Conservation (phyloP, 2,888 invertebrate species). For the Amphipyra berbera region DNA sequence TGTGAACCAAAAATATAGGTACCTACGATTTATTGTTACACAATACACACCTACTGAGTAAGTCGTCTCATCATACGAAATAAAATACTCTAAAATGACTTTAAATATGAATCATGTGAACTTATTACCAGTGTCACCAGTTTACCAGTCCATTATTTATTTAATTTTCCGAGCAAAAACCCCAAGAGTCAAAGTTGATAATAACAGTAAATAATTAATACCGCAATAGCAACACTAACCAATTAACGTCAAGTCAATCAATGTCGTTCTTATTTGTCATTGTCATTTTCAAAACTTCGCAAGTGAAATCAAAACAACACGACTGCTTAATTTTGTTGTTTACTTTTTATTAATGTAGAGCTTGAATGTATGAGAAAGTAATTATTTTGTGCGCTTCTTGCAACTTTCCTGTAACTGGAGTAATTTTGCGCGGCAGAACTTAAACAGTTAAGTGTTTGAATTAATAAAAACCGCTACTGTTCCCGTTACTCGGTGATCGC, state of each 20-base stretch:
- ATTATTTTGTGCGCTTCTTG: conserved; percentile 15
- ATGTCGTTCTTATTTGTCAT: conserved; percentile 6
- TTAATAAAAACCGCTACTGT: conserved; percentile 46
- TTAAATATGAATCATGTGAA: too few species aligned
- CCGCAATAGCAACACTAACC: too few species aligned
- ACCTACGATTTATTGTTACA: too few species aligned
- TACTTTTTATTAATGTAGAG: conserved; percentile 28
- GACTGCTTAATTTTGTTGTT: conserved; percentile 26
- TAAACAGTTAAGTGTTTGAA: conserved; percentile 30
- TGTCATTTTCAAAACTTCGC: conserved; percentile 10
- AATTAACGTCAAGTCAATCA: neutral
- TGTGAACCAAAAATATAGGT: too few species aligned
- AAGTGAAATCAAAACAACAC: conserved; percentile 55
- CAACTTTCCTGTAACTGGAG: conserved; percentile 2
- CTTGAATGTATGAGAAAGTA: conserved; percentile 35
- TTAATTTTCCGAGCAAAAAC: too few species aligned
- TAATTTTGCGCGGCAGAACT: conserved; percentile 11
- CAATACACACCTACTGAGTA: too few species aligned
- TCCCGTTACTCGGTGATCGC: conserved; percentile 74
- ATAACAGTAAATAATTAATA: too few species aligned
- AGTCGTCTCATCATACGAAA: too few species aligned
- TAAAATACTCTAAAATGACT: too few species aligned
- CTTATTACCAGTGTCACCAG: too few species aligned
- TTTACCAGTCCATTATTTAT: too few species aligned
- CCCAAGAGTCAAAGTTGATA: too few species aligned